Evolutionary conservation across 2,797 vertebrate genomes (phyloP), one percentile per base, ranked within the genome.

Genomic region (Coregonus sp.): DNA sequence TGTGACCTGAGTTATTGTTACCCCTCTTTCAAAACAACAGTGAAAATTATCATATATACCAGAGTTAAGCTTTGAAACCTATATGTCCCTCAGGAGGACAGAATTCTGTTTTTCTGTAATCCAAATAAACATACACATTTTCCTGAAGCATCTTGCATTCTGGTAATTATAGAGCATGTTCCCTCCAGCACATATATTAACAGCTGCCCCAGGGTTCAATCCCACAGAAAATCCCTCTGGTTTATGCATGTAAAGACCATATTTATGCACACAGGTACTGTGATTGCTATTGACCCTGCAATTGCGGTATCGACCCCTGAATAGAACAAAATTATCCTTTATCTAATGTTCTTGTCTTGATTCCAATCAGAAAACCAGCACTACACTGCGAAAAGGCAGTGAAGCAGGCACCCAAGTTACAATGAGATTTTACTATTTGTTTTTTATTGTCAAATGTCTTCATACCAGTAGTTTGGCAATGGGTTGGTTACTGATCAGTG

Each of bases 151-250:
- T 47, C 9, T 11, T 47, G 40, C 40, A 47, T 2, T 9, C n/a
- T 63, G 20, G 4, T 59, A 18, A 59, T 59, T 59, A 59, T n/a
- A 20, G 9, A 47, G 56, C n/a, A 63, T 25, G 20, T 63, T 70
- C 54, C 61, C 5, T 52, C 50, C 52, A 50, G 59, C 7, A 20
- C 31, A 33, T 33, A 33, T 50, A 80, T 54, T 71, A 66, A n/a
- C 35, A 50, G 51, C 65, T 74, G 75, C 52, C 47, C 73, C 25
- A 40, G 11, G 56, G 63, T 61, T 73, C 81, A 80, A 56, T 72
- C 76, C 54, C 35, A 73, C 78, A 35, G 70, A 70, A 78, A 76
- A 83, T 70, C 67, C 12, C 33, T 7, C 12, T 25, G 73, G 78
- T 54, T 70, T 65, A 50, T 70, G n/a, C 37, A 80, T 63, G 20